Evolutionary conservation across 2,888 invertebrate species (phyloP), one percentile per base, ranked within the genome.

Genomic region (Syritta pipiens): DNA sequence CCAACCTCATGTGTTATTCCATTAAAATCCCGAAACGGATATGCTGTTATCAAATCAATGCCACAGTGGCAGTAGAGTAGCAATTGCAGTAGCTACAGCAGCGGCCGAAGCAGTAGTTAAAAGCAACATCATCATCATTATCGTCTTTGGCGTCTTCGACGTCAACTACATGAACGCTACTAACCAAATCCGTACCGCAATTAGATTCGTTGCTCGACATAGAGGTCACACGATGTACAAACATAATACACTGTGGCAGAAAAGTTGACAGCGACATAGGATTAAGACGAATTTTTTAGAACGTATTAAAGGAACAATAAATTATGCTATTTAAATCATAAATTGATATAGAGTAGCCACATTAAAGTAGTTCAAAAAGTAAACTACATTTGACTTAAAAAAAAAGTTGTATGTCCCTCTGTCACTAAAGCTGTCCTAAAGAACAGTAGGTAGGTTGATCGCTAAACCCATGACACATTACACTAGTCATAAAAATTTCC

Each of bases 171-270:
- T 35, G 53, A 20, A 22, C 40, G 30, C 10, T 59, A 49, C 40
- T 32, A 42, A 49, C 57, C 68, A 49, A 57, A 68, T 59, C 49
- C 40, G 42, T 22, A 57, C 68, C 68, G 68, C 68, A 68, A 48
- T 68, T 68, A 68, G 68, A 49, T 68, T 55, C 65, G 44, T 65
- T 65, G 35, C 53, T 65, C 32, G 53, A 26, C 65, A 46, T 19
- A 44, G 46, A 55, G 65, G 42, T 57, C 49, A 49, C 40, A 20
- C 14, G 4, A 37, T 19, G 37, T 24, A 53, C 63, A 26, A 26
- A 44, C 14, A 26, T 9, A 14, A 37, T 19, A 67, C 55, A 67
- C 46, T 67, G 37, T 12, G 5, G 37, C 2, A 5, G 2, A 28
- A 6, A 46, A 53, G 32, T 53, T 49, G 17, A 17, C 6, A 37